These are phyloP conservation scores for Galbula dea DNA, from an alignment of 2,113 vertebrate genomes.

Conservation along the genomic window DNA sequence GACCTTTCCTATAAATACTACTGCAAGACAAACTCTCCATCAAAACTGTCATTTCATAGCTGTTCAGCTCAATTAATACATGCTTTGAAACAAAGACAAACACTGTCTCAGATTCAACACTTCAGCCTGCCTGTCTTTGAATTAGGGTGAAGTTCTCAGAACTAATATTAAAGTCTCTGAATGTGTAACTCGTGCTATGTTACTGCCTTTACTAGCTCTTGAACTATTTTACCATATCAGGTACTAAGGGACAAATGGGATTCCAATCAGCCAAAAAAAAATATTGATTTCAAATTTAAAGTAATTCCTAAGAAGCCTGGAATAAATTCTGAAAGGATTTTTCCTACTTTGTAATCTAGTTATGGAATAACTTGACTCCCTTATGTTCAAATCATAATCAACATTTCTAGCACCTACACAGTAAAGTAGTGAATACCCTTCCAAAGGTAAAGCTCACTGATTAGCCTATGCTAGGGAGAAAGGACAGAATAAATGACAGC, in stretches of 20 bases:
- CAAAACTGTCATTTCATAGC: background rate
- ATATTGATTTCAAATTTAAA: background rate
- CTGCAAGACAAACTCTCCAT: background rate
- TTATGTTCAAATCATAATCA: background rate
- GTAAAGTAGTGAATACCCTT: background rate
- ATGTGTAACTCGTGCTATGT: background rate
- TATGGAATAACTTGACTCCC: background rate
- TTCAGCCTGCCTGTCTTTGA: background rate
- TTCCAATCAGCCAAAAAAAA: background rate
- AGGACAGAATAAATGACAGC: background rate
- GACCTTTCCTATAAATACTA: background rate
- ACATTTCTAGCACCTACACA: background rate
- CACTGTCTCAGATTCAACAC: background rate
- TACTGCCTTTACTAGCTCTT: background rate
- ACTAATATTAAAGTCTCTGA: background rate
- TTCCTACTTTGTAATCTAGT: background rate
- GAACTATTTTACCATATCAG: background rate
- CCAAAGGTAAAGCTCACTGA: background rate
- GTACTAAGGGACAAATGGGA: background rate
- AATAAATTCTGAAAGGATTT: background rate
- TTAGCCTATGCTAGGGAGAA: background rate
- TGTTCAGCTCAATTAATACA: background rate
- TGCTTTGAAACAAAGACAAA: background rate
- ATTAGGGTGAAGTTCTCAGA: background rate
- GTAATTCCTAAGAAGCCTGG: background rate